phyloP scores from a whole-genome alignment of 30 jellyfish, hydroid and myxozoan species.

The Chironex yamaguchii region DNA sequence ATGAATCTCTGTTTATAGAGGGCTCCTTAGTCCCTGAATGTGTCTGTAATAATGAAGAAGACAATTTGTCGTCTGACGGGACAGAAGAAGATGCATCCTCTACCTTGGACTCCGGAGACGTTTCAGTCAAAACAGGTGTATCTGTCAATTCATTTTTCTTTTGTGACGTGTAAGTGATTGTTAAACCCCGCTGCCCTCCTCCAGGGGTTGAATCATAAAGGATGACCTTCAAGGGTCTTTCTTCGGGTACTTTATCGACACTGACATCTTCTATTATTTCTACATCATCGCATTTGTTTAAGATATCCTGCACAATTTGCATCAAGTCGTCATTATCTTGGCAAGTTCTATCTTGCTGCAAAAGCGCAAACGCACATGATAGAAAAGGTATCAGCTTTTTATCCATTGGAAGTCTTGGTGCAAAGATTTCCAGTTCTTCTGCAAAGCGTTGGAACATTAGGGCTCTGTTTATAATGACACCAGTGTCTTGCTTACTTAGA shows the following conservation, averaged over 20 bases:
- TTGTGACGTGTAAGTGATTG: not conserved
- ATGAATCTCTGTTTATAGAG: too few species aligned
- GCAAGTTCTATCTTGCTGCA: slow-evolving; percentile 72
- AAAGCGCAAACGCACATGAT: slow-evolving; percentile 87
- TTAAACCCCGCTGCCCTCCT: not conserved
- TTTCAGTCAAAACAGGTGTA: too few species aligned
- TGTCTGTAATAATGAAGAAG: too few species aligned
- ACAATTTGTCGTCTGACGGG: too few species aligned
- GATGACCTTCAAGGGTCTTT: not conserved
- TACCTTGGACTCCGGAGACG: too few species aligned
- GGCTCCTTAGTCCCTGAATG: too few species aligned
- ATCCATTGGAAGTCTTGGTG: slow-evolving; percentile 53
- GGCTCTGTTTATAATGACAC: slow-evolving; percentile 54
- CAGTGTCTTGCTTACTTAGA: not conserved
- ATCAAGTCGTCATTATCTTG: not conserved
- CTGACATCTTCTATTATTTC: slow-evolving; percentile 3
- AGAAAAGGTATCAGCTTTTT: slow-evolving; percentile 81
- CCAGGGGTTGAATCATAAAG: not conserved
- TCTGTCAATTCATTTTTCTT: not conserved
- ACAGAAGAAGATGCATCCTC: too few species aligned
- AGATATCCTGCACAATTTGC: slow-evolving; percentile 17
- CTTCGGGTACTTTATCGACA: not conserved
- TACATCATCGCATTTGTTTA: slow-evolving; percentile 18
- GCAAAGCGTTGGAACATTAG: slow-evolving; percentile 74
- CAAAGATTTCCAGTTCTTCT: slow-evolving; percentile 69